These are phyloP conservation scores for Schizothorax lantsangensis DNA, from an alignment of 2,797 vertebrate genomes.

Conservation along the genomic window DNA sequence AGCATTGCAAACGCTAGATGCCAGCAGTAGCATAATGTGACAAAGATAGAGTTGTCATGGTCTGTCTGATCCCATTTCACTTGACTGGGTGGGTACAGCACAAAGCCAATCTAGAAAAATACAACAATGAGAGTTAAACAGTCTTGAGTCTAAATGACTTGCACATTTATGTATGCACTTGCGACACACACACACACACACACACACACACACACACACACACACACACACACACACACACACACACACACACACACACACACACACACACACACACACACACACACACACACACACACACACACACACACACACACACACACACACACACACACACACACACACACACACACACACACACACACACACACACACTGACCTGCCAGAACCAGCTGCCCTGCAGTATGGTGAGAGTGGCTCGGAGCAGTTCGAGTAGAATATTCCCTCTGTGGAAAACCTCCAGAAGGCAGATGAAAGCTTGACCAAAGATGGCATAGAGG, in stretches of 20 bases:
- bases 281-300: neutral
- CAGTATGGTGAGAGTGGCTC: slow-evolving; percentile 84
- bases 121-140: slow-evolving; percentile 54
- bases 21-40: slow-evolving; percentile 96
- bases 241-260: slow-evolving; percentile 3
- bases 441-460: slow-evolving; percentile 89
- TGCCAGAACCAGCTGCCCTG: slow-evolving; percentile 99
- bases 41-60: slow-evolving; percentile 88
- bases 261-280: slow-evolving; percentile 10
- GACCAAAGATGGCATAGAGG: slow-evolving; percentile 81
- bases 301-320: neutral
- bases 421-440: slow-evolving; percentile 88
- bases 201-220: neutral
- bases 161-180: neutral
- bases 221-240: too few relatives aligned
- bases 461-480: slow-evolving; percentile 81
- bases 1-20: slow-evolving; percentile 87
- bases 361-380: slow-evolving; percentile 72
- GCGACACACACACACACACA: neutral
- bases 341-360: neutral
- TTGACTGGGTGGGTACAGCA: slow-evolving; percentile 89
- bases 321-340: neutral
- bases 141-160: neutral
- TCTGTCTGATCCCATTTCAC: slow-evolving; percentile 87
- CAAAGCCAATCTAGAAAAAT: slow-evolving; percentile 87